Evolutionary conservation across 1,140 invertebrate species (phyloP).

Genomic region (Coenobita brevimanus): DNA sequence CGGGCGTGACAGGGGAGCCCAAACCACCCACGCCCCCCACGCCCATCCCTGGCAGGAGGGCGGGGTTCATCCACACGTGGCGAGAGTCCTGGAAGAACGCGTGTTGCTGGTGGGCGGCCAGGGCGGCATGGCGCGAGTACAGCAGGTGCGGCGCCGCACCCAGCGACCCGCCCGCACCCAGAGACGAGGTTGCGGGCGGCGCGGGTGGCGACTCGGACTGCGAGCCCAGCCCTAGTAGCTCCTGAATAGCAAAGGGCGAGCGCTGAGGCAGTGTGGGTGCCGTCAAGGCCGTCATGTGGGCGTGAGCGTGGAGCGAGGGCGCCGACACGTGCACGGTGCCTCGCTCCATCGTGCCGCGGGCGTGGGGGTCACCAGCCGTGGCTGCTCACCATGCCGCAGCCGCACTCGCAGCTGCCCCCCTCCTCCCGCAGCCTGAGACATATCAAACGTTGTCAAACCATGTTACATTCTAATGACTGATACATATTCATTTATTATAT

Average conservation of each 20-base stretch:
- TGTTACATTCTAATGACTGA: too few relatives aligned
- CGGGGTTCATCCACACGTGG: conserved; percentile 69
- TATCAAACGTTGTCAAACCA: too few relatives aligned
- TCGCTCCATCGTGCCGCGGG: conserved; percentile 62
- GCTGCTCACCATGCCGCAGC: conserved; percentile 35
- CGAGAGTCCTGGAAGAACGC: conserved; percentile 67
- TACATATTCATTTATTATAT: too few relatives aligned
- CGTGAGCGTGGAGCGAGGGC: conserved; percentile 67
- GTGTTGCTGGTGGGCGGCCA: conserved; percentile 60
- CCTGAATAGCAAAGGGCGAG: conserved; percentile 93
- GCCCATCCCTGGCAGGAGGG: conserved; percentile 64
- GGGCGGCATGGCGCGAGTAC: conserved; percentile 65
- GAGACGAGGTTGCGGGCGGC: conserved; percentile 42
- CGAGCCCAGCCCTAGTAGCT: conserved; percentile 84
- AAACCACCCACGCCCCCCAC: conserved; percentile 64
- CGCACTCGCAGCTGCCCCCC: conserved; percentile 24
- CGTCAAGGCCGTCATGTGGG: conserved; percentile 66
- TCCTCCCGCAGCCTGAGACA: background rate
- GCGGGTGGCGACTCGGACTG: conserved; percentile 60
- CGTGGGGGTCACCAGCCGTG: conserved; percentile 32
- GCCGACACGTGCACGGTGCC: conserved; percentile 66
- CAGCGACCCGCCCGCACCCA: conserved; percentile 60
- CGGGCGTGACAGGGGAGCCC: conserved; percentile 60
- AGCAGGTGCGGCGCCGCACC: conserved; percentile 65
- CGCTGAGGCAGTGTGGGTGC: conserved; percentile 82